Percentiles rank a stretch among this genome's conserved stretches.
Conservation (phyloP, 2,797 vertebrate species). For the Hoplostethus atlanticus region DNA sequence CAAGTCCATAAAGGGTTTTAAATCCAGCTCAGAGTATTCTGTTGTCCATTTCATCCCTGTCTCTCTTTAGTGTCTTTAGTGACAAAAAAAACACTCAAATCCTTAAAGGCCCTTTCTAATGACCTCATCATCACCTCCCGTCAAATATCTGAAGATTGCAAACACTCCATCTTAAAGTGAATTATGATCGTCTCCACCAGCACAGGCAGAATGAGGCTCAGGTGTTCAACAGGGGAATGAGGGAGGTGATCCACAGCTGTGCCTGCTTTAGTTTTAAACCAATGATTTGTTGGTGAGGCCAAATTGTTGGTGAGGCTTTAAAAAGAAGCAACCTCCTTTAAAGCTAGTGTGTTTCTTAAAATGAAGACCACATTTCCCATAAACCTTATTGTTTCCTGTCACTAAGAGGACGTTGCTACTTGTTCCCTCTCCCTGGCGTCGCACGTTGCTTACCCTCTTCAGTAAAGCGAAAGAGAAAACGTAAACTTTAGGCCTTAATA, state of each 20-base stretch:
- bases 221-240: conserved; percentile 30
- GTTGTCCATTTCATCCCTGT: background rate
- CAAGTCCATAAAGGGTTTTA: background rate
- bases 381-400: no score
- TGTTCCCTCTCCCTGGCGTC: no score
- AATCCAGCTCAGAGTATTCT: no score
- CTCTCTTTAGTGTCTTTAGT: background rate
- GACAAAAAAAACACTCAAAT: background rate
- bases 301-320: no score
- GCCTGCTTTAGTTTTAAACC: conserved; percentile 25
- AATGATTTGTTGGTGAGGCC: no score
- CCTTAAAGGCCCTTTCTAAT: background rate
- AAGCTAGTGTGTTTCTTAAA: no score
- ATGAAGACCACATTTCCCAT: no score
- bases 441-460: no score
- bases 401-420: no score
- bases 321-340: no score
- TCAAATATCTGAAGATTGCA: conserved; percentile 21
- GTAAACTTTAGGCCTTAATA: no score
- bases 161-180: conserved; percentile 2
- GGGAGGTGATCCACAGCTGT: conserved; percentile 35
- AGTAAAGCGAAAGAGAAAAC: no score
- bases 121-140: background rate
- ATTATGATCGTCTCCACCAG: conserved; percentile 14
- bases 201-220: conserved; percentile 33